Base-by-base conservation (phyloP, 1,140 invertebrate genomes). In the Pygmarrhopalites habei region DNA sequence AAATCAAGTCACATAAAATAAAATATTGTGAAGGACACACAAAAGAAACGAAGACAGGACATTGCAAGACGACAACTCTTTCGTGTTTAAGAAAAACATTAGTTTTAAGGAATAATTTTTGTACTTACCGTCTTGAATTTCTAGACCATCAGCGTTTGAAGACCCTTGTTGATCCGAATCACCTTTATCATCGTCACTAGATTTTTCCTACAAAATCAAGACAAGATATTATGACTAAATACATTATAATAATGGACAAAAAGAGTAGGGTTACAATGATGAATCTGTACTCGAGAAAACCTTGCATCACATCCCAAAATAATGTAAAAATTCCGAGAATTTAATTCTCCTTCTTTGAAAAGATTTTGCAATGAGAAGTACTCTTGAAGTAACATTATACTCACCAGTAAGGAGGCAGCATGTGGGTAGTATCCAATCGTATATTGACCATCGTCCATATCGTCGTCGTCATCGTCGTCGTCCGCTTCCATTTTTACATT, bases 381-480 rank as follows among this genome's bases (percentile, higher is more conserved):
- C n/a, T n/a, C n/a, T n/a, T n/a, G n/a, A n/a, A n/a, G n/a, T n/a
- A n/a, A n/a, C n/a, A n/a, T n/a, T n/a, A 7, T n/a, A 53, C 28
- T 51, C 58, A 70, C 69, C 46, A 70, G 57, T 52, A 70, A 51
- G 5, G 68, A 67, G 39, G 62, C 59, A 52, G 68, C 62, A 52
- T 66, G 49, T 53, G 65, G 69, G 57, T 63, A 70, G 61, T 66
- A 71, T 28, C 62, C 64, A 57, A 70, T 62, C 30, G 58, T 49
- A 52, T 67, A 68, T 58, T 52, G 44, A 44, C 62, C 53, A 21
- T 66, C 66, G 29, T 71, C 66, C 28, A 65, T 39, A 51, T 35
- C 64, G 29, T 70, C 69, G 43, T 70, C 69, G 44, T 71, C 69
- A 43, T 70, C 68, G 46, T 71, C 68, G 52, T 70, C 69, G 17